Evolutionary conservation across 2,113 vertebrate species (phyloP).

Genomic region (Macaca nemestrina): DNA sequence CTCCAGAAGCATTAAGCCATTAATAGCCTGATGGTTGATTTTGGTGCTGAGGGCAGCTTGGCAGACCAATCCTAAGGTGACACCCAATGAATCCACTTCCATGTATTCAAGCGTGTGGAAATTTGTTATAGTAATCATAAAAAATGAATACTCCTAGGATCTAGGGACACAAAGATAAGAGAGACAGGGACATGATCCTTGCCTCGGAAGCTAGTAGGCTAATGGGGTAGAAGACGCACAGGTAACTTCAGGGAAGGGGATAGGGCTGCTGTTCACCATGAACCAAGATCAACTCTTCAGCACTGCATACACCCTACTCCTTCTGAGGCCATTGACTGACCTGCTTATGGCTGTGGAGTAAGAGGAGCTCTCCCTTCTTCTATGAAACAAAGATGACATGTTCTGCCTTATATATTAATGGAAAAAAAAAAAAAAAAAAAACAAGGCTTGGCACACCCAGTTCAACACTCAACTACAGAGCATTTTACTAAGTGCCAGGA

Average conservation of each 20-base stretch:
- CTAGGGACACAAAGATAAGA: not conserved
- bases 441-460: not conserved
- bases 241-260: not conserved
- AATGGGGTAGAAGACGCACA: not conserved
- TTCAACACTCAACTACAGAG: not conserved
- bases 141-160: not conserved
- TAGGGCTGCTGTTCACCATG: not conserved
- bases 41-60: not conserved
- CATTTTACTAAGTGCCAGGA: conserved; percentile 11
- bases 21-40: not conserved
- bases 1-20: not conserved
- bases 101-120: not conserved
- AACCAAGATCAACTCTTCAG: not conserved
- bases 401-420: not conserved
- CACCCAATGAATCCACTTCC: not conserved
- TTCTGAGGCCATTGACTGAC: not conserved
- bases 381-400: not conserved
- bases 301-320: not conserved
- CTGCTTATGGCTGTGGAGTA: not conserved
- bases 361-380: not conserved
- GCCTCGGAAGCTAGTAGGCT: not conserved
- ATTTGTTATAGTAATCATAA: not conserved
- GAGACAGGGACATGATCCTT: not conserved
- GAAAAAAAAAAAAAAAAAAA: not conserved
- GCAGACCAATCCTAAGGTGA: not conserved